Conservation (phyloP, 2,113 vertebrate genomes). For the Pollimyrus isidori region DNA sequence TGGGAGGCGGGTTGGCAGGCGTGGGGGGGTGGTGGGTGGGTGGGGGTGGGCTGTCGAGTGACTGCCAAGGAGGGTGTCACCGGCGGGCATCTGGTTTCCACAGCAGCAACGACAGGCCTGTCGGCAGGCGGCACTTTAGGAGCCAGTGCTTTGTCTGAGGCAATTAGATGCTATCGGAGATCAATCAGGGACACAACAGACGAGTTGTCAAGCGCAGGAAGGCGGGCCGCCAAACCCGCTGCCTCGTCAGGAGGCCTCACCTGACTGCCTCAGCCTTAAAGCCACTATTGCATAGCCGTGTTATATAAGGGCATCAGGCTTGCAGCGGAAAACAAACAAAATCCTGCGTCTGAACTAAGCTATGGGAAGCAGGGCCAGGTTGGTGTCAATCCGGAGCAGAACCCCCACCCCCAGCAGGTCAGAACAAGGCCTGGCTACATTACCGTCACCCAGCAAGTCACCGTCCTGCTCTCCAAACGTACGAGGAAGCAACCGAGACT, state of each 20-base stretch:
- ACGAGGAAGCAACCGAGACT: background rate
- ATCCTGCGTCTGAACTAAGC: background rate
- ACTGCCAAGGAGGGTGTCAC: conserved; percentile 37
- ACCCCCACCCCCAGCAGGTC: background rate
- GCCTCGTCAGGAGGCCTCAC: conserved; percentile 16
- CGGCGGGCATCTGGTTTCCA: conserved; percentile 48
- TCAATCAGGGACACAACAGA: conserved; percentile 50
- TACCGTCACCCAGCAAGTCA: background rate
- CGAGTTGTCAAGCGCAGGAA: conserved; percentile 15
- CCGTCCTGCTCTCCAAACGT: background rate
- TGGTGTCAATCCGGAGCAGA: background rate
- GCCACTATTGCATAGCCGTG: background rate
- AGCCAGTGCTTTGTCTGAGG: conserved; percentile 46
- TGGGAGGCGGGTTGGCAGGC: too few relatives aligned
- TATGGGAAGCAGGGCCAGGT: background rate
- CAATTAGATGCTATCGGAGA: conserved; percentile 65
- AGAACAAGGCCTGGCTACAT: background rate
- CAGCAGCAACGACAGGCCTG: conserved; percentile 38
- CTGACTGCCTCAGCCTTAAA: conserved; percentile 20
- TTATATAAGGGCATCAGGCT: background rate
- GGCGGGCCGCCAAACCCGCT: conserved; percentile 16
- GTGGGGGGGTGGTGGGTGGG: too few relatives aligned
- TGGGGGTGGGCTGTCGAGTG: conserved; percentile 13
- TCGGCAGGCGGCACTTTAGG: conserved; percentile 46
- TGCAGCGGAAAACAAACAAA: background rate